Base-by-base conservation (phyloP, 2,113 vertebrate genomes). In the Ursus arctos region DNA sequence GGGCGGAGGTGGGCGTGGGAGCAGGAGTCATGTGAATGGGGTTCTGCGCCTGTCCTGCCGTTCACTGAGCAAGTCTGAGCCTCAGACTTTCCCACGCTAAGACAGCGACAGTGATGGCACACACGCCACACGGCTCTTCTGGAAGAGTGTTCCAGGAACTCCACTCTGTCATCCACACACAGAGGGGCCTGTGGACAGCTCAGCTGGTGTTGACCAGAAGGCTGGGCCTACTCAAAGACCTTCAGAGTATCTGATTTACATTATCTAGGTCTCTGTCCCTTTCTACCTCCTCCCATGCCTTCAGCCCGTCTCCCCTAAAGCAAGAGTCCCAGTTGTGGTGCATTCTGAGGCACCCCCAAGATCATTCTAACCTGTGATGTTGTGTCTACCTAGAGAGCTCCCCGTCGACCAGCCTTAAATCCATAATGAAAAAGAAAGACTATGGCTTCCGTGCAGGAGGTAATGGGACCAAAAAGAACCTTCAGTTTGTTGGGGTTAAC, bases 401-500 rank as follows among this genome's bases (percentile, higher is more conserved):
- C 95, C 99, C 98, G 96, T 98, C 98, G 95, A 98, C 99, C 99
- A 99, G 99, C 98, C 99, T 99, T 98, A 99, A 99, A 99, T 99
- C 99, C 97, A 99, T 99, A 98, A 99, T 99, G 99, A 99, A 99
- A 99, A 99, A 99, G 99, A 99, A 99, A 97, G 99, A 99, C 96
- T 99, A 97, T 98, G 99, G 99, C 98, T 99, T 99, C 99, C 99
- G 99, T 98, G 99, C 99, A 95, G 99, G 99, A 98, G 99, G 98
- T 97, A 99, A 99, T 98, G 99, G 99, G 98, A 99, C 99, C 98
- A 99, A 99, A 99, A 99, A 99, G 99, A 99, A 99, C 99, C 99
- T 99, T 96, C 99, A 99, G 99, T 99, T 99, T 99, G 99, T 99
- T 98, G 99, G 99, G 97, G 99, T 99, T 99, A 99, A 99, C 98